A percentile compares a stretch with the other conserved stretches of the same genome.
Conservation (phyloP, 1,140 invertebrate species). For the Bombus turneri region DNA sequence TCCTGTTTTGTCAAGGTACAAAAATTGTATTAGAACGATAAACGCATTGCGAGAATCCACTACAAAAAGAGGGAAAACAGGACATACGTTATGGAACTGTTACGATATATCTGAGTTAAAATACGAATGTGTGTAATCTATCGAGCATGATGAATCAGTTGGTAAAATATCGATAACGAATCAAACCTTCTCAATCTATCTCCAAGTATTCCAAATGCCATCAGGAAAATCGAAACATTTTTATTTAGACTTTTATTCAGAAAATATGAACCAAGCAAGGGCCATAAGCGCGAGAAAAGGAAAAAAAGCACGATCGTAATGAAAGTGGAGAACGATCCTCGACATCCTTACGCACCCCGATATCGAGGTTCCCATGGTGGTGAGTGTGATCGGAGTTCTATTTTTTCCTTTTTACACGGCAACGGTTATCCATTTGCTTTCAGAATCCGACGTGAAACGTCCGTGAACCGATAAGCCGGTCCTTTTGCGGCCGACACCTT, state of each 20-base stretch:
- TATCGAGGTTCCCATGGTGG: neutral
- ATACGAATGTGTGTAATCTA: too few relatives aligned
- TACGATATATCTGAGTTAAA: too few relatives aligned
- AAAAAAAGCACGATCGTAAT: neutral
- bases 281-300: neutral
- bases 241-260: neutral
- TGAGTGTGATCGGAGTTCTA: too few relatives aligned
- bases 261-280: neutral
- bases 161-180: too few relatives aligned
- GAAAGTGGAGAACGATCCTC: neutral
- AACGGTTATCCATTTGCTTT: neutral
- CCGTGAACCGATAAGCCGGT: conserved; percentile 33
- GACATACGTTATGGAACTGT: too few relatives aligned
- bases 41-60: too few relatives aligned
- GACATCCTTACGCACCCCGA: conserved; percentile 13
- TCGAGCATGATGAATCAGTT: too few relatives aligned
- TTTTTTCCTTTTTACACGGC: neutral
- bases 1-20: too few relatives aligned
- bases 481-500: conserved; percentile 32
- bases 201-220: neutral
- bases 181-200: too few relatives aligned
- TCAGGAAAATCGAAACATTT: neutral
- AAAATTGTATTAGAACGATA: too few relatives aligned
- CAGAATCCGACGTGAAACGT: conserved; percentile 22
- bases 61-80: too few relatives aligned